phyloP scores from a whole-genome alignment of 2,888 invertebrate genomes.

The Nysson spinosus region DNA sequence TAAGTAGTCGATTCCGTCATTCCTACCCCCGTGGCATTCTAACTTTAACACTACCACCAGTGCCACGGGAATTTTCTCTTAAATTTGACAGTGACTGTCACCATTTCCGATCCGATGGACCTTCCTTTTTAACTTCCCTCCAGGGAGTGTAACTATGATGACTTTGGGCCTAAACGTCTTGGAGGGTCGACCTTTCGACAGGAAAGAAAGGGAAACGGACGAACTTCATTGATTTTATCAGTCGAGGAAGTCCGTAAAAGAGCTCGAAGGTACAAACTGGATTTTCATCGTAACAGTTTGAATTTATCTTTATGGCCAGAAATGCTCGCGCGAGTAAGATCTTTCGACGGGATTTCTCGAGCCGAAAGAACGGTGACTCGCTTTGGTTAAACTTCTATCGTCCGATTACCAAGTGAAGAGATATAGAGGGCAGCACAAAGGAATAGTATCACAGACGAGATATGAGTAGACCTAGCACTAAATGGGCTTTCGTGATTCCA shows the following conservation, averaged over 20 bases:
- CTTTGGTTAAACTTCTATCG: too few relatives aligned
- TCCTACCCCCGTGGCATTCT: background rate
- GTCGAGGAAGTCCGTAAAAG: conserved; percentile 1
- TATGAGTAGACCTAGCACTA: too few relatives aligned
- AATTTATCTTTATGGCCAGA: conserved; percentile 23
- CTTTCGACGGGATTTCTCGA: conserved; percentile 20
- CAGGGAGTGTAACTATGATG: conserved; percentile 8
- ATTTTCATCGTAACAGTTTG: conserved; percentile 14
- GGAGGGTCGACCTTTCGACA: background rate
- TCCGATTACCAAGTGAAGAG: too few relatives aligned
- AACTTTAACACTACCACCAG: conserved; percentile 8
- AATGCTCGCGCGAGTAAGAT: conserved; percentile 16
- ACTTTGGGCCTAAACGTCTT: conserved; percentile 17
- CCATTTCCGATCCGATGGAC: background rate
- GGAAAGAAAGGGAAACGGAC: background rate
- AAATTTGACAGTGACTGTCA: conserved; percentile 40
- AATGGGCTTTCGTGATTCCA: too few relatives aligned
- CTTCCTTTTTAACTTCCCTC: background rate
- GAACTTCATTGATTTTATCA: conserved; percentile 38
- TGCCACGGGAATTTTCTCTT: conserved; percentile 38
- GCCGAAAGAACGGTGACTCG: too few relatives aligned
- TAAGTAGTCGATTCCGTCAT: conserved; percentile 26
- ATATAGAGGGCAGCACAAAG: too few relatives aligned
- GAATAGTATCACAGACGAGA: too few relatives aligned
- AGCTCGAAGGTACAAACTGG: conserved; percentile 21